Percentiles rank a stretch among this genome's conserved stretches.
Conservation (phyloP, 2,113 vertebrate genomes). For the Psammodynastes pulverulentus region DNA sequence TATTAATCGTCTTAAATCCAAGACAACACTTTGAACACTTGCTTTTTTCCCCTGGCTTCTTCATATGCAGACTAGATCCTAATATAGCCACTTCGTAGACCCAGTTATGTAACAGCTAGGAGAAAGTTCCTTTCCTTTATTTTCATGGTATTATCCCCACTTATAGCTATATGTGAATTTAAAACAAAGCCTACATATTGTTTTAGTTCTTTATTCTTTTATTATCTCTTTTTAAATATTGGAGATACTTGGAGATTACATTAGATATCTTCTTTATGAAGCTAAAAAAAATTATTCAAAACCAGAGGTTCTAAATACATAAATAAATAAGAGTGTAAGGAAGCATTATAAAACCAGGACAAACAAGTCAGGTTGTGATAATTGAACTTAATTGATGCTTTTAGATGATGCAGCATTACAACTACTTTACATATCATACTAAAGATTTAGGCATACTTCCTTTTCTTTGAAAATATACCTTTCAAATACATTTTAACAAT, state of each 20-base stretch:
- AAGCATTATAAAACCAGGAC: constrained; percentile 46
- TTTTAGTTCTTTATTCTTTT: background rate
- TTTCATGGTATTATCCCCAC: background rate
- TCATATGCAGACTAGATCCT: background rate
- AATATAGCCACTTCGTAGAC: background rate
- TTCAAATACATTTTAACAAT: background rate
- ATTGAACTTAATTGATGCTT: constrained; percentile 58
- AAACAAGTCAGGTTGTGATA: constrained; percentile 52
- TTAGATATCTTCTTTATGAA: constrained; percentile 35
- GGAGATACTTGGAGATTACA: background rate
- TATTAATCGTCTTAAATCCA: background rate
- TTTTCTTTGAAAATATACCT: constrained; percentile 4
- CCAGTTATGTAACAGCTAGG: background rate
- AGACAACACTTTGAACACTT: background rate
- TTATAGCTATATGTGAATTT: background rate
- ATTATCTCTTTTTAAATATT: background rate
- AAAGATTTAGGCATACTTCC: constrained; percentile 19
- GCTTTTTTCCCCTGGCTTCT: background rate
- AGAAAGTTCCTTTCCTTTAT: background rate
- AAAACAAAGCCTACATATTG: background rate
- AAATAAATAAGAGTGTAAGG: constrained; percentile 52
- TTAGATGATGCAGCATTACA: constrained; percentile 59
- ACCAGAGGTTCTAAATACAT: constrained; percentile 37
- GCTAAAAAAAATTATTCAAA: constrained; percentile 43
- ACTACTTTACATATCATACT: constrained; percentile 41